Conservation (phyloP, 2,888 invertebrate species). For the Oscheius sp. region DNA sequence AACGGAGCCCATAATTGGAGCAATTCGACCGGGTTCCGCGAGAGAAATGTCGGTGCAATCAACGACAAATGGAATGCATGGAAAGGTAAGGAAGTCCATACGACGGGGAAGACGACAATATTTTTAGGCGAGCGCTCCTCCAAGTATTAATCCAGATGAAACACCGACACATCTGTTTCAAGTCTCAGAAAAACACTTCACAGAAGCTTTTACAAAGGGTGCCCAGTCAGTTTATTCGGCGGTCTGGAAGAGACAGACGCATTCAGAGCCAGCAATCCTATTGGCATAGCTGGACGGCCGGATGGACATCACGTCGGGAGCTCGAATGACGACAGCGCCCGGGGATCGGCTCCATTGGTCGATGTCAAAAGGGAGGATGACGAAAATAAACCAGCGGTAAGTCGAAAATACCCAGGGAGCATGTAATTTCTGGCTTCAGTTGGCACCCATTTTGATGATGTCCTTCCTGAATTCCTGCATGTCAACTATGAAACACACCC, state of each 20-base stretch:
- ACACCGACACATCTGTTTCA: constrained; percentile 39
- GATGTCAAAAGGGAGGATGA: constrained; percentile 32
- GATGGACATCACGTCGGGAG: constrained; percentile 8
- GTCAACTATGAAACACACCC: constrained; percentile 61
- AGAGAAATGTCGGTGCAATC: neutral
- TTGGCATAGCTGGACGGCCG: constrained; percentile 29
- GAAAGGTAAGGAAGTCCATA: too few species aligned
- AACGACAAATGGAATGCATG: neutral
- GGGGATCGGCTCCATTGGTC: neutral
- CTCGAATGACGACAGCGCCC: neutral
- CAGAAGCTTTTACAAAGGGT: constrained; percentile 48
- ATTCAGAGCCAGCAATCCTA: constrained; percentile 29
- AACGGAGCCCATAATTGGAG: constrained; percentile 27
- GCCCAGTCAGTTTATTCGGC: constrained; percentile 12
- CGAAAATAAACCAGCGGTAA: constrained; percentile 57
- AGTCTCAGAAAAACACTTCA: constrained; percentile 58
- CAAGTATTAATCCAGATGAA: constrained; percentile 8
- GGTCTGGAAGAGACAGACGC: neutral
- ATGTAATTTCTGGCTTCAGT: constrained; percentile 43
- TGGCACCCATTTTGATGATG: constrained; percentile 67
- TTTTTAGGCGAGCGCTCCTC: constrained; percentile 23
- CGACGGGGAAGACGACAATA: too few species aligned
- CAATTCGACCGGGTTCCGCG: constrained; percentile 6
- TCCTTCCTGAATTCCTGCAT: constrained; percentile 70
- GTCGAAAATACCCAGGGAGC: neutral